These are phyloP conservation scores for Cosmia trapezina DNA, from an alignment of 2,888 invertebrate species.

Conservation along the genomic window DNA sequence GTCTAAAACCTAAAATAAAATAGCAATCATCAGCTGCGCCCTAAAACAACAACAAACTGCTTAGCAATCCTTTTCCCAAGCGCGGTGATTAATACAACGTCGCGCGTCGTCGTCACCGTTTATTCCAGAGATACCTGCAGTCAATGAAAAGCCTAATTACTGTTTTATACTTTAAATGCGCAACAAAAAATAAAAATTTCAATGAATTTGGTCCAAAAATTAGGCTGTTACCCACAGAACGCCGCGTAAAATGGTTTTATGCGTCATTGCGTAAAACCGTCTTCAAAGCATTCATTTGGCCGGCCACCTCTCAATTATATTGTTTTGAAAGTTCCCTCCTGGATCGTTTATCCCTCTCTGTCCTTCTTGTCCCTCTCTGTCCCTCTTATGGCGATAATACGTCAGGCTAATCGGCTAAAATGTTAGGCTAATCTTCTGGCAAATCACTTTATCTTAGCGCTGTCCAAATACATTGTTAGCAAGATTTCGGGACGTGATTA, in stretches of 20 bases:
- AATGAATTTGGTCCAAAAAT: slow-evolving; percentile 32
- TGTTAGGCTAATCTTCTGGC: slow-evolving; percentile 38
- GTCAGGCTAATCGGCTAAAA: slow-evolving; percentile 44
- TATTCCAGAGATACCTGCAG: background rate
- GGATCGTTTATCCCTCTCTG: background rate
- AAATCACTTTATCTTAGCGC: slow-evolving; percentile 45
- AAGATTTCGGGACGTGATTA: background rate
- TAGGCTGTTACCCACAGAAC: slow-evolving; percentile 17
- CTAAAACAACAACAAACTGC: background rate
- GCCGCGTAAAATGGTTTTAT: slow-evolving; percentile 37
- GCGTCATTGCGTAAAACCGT: slow-evolving; percentile 43
- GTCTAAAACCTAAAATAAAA: background rate
- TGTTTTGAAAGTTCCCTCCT: slow-evolving; percentile 46
- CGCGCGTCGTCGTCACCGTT: slow-evolving; percentile 2
- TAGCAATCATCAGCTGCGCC: background rate
- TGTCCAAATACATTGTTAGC: slow-evolving; percentile 34
- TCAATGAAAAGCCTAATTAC: slow-evolving; percentile 28
- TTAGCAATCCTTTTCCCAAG: background rate
- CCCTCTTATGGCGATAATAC: slow-evolving; percentile 35
- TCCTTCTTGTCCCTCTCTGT: background rate
- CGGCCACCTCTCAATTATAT: slow-evolving; percentile 47
- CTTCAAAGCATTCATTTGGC: slow-evolving; percentile 56
- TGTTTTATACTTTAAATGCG: slow-evolving; percentile 21
- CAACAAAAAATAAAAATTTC: slow-evolving; percentile 22
- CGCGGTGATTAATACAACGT: slow-evolving; percentile 21